Conservation (phyloP, 2,888 invertebrate genomes). For the Aporophyla lueneburgensis region DNA sequence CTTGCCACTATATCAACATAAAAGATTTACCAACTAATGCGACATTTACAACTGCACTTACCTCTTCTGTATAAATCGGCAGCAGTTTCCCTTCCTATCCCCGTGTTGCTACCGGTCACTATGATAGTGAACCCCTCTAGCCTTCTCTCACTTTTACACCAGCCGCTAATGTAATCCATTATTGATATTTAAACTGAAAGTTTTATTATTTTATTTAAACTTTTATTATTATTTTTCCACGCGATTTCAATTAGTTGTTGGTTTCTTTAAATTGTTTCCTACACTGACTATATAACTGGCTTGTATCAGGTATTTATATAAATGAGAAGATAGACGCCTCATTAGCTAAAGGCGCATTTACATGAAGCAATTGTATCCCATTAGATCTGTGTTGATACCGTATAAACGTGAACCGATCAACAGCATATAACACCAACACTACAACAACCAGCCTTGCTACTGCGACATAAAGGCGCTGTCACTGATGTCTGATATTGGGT, state of each 20-base stretch:
- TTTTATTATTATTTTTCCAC: neutral
- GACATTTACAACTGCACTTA: constrained; percentile 60
- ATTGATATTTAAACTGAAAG: neutral
- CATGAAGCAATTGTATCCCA: neutral
- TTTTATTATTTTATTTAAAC: neutral
- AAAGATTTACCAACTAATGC: neutral
- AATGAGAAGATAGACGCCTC: neutral
- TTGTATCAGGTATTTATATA: constrained; percentile 3
- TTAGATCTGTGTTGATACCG: no score
- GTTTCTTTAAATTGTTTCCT: neutral
- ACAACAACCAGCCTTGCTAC: no score
- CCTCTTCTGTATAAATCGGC: constrained; percentile 88
- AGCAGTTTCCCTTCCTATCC: constrained; percentile 93
- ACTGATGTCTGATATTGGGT: no score
- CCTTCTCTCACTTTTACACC: constrained; percentile 86
- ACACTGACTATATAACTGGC: neutral
- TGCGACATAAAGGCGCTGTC: no score
- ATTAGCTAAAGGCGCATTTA: neutral
- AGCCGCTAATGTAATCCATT: constrained; percentile 83
- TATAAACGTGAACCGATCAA: no score
- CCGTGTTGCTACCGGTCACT: constrained; percentile 92
- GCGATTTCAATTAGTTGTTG: neutral
- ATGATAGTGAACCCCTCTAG: constrained; percentile 87
- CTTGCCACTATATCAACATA: neutral
- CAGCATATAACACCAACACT: no score